Evolutionary conservation across 1,140 invertebrate genomes (phyloP).

Genomic region (Argopecten irradians): DNA sequence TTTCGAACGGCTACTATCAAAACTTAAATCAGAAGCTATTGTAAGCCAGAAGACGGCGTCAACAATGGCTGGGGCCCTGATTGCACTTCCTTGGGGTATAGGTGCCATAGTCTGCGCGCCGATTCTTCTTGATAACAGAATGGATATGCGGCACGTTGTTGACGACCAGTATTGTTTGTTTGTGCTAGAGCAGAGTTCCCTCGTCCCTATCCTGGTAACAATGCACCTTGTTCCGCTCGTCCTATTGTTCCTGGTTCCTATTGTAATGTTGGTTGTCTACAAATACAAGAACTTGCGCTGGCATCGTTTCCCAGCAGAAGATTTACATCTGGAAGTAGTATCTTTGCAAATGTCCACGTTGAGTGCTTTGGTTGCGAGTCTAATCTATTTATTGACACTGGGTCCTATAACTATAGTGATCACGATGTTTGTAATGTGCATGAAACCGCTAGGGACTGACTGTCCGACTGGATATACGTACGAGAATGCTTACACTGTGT

Average conservation of each 20-base stretch:
- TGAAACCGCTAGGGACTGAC: background rate
- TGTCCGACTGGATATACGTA: background rate
- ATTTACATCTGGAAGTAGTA: background rate
- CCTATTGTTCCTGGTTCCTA: background rate
- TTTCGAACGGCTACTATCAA: background rate
- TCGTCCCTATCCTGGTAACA: background rate
- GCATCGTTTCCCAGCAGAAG: background rate
- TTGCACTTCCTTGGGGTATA: background rate
- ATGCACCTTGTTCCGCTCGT: background rate
- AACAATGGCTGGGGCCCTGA: background rate
- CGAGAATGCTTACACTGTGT: background rate
- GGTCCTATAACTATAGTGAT: background rate
- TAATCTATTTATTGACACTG: background rate
- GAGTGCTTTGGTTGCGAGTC: background rate
- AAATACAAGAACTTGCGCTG: background rate
- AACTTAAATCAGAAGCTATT: background rate
- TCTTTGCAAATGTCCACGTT: background rate
- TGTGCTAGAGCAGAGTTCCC: background rate
- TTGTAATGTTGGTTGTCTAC: background rate
- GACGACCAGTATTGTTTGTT: background rate
- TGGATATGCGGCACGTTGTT: background rate
- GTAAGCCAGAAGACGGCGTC: background rate
- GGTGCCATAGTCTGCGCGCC: background rate
- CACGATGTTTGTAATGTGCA: background rate
- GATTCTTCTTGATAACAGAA: background rate